phyloP scores from a whole-genome alignment of 1,140 invertebrate genomes.

The Meloidogyne hapla region DNA sequence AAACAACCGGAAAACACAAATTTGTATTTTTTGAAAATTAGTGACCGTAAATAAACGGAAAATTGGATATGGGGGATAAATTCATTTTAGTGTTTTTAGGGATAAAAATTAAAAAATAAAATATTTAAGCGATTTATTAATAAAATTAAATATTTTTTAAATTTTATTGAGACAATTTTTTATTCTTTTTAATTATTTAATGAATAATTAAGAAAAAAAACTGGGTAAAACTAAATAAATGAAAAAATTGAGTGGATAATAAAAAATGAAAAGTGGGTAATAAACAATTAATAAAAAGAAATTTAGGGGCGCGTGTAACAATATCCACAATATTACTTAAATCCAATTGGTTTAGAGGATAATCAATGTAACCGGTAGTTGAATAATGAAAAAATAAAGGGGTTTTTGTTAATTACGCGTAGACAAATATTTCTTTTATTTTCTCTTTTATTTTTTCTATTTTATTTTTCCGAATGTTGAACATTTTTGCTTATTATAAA shows the following conservation, averaged over 20 bases:
- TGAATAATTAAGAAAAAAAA: background rate
- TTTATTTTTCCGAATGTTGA: background rate
- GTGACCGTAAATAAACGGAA: too few species aligned
- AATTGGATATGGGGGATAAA: too few species aligned
- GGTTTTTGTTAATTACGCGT: background rate
- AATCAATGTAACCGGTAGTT: constrained; percentile 10
- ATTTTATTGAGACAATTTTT: too few species aligned
- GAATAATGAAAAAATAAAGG: constrained; percentile 3
- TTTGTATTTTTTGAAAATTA: too few species aligned
- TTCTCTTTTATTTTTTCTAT: background rate
- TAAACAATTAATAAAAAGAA: background rate
- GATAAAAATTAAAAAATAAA: too few species aligned
- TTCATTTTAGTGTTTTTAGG: too few species aligned
- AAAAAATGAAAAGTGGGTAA: background rate
- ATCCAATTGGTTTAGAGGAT: background rate
- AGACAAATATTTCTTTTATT: background rate
- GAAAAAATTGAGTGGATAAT: background rate
- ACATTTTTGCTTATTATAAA: too few species aligned
- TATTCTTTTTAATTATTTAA: too few species aligned
- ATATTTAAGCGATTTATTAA: too few species aligned
- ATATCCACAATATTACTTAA: constrained; percentile 3
- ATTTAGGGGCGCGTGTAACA: too few species aligned
- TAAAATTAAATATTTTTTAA: too few species aligned
- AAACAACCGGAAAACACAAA: too few species aligned
- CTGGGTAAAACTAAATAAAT: background rate